Evolutionary conservation across 2,113 vertebrate species (phyloP).

Genomic region (Nycticryphes semicollaris): DNA sequence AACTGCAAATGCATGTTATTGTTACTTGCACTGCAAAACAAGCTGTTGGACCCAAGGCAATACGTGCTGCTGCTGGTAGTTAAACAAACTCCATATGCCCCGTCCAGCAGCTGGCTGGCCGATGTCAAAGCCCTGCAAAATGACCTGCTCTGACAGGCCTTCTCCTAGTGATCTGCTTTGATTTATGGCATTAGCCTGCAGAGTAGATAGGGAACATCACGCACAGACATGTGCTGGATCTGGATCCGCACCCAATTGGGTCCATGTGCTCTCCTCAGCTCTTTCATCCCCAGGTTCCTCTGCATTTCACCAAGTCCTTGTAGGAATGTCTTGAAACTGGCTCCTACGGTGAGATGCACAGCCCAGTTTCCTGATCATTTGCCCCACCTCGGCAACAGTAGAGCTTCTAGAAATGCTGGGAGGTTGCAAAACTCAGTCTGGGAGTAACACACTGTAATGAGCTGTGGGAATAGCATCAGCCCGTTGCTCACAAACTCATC

Average conservation of each 20-base stretch:
- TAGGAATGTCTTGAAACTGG: background rate
- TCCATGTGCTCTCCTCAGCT: background rate
- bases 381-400: background rate
- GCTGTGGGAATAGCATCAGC: background rate
- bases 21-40: background rate
- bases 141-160: background rate
- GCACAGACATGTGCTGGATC: background rate
- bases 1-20: background rate
- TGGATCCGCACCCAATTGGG: background rate
- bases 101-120: background rate
- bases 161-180: background rate
- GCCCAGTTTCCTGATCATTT: background rate
- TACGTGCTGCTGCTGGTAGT: background rate
- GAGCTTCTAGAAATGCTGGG: background rate
- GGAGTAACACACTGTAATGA: background rate
- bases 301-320: background rate
- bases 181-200: background rate
- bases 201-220: background rate
- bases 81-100: background rate
- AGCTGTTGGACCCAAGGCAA: background rate
- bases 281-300: background rate
- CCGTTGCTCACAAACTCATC: background rate
- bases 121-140: background rate
- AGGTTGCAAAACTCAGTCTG: background rate
- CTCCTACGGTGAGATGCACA: fast-evolving